Base-by-base conservation (phyloP, 2,113 vertebrate genomes). In the Sceloporus undulatus region DNA sequence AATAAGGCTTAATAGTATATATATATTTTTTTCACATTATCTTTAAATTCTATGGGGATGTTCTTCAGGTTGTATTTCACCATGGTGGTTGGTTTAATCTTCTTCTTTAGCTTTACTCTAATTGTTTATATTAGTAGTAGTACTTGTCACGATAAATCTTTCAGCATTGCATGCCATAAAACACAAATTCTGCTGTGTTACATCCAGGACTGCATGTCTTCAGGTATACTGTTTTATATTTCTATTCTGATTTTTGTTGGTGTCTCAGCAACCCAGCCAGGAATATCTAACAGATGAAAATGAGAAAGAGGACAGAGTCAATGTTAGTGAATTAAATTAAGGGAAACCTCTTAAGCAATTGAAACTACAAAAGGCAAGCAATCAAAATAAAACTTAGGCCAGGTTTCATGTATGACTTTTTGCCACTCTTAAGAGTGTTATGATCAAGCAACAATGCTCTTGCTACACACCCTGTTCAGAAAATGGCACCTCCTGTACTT, bases 401-500 rank as follows among this genome's bases (percentile, higher is more conserved):
- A 54, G 10, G 62, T 78, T 70, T n/a, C 42, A 40, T 21, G 54
- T 23, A 14, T 38, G 11, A 54, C 4, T 70, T 42, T 86, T 70
- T 54, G 29, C 42, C 85, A 86, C 89, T 78, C 81, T 0, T 59
- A 79, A 74, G 71, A 74, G 3, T 91, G 70, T 56, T 74, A 80
- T 73, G 0, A n/a, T 75, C 48, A 86, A 34, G 85, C 38, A 75
- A 86, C 5, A 82, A 92, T 48, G 87, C 23, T 23, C 86, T 23
- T 87, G 74, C 34, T 82, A 62, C 90, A 52, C 70, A 83, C 42
- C 34, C 23, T 82, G 79, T 79, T 74, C 0, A 2, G 89, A 90
- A 89, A 80, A 89, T 0, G 90, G 52, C 5, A 86, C 82, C 88
- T 88, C 87, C 90, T 88, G 71, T 74, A 86, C 27, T 48, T 40